Conservation (phyloP, 2,113 vertebrate genomes). For the Epinephelus cyanopodus region DNA sequence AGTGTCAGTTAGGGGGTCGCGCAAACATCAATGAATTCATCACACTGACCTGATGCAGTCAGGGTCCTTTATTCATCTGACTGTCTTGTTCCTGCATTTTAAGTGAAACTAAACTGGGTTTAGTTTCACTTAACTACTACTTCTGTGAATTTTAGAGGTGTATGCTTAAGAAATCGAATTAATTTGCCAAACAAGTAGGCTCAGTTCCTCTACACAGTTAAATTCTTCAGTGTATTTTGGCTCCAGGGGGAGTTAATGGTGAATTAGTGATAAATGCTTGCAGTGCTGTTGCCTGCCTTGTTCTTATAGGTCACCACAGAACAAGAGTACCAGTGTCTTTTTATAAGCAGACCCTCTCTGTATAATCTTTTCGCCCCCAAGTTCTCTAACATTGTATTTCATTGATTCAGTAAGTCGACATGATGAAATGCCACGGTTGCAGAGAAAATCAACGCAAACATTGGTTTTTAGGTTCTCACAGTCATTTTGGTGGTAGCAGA, state of each 20-base stretch:
- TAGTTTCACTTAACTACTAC: neutral
- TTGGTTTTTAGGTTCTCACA: neutral
- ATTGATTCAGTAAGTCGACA: neutral
- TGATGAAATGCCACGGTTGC: neutral
- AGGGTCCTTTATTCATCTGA: neutral
- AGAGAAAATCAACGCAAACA: neutral
- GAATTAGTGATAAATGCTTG: conserved; percentile 23
- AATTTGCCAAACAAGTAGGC: neutral
- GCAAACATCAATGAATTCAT: neutral
- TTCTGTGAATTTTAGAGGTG: neutral
- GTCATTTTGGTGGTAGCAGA: neutral
- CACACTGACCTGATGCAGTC: no score
- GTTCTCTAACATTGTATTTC: neutral
- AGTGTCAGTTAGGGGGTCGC: neutral
- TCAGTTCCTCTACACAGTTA: neutral
- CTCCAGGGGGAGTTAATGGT: neutral
- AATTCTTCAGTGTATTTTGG: neutral
- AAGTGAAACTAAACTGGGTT: neutral
- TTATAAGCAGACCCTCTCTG: neutral
- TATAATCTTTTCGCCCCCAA: neutral
- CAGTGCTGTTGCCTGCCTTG: neutral
- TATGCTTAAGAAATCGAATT: neutral
- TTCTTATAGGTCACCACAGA: neutral
- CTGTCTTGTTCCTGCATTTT: neutral
- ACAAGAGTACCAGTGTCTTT: conserved; percentile 16